Base-by-base conservation (phyloP, 2,888 invertebrate species). In the Stenichneumon culpator region DNA sequence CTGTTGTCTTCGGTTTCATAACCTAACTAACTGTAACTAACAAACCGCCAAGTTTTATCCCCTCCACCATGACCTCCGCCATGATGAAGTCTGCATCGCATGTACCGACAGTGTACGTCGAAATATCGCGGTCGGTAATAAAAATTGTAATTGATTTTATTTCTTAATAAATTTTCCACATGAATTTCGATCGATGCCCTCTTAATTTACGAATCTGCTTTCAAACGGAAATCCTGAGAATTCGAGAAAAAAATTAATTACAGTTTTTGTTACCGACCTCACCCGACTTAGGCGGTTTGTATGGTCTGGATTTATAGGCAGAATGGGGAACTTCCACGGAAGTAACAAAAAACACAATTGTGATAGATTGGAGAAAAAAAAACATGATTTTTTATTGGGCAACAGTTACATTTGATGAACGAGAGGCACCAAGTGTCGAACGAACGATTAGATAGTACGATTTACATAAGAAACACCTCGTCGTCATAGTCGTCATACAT, bases 331-430 rank as follows among this genome's bases (percentile, higher is more conserved):
- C 19, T 54, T 3, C 9, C 54, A 19, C 22, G 22, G 11, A 11
- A 54, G 11, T 2, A 54, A 54, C 54, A 57, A 19, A 52, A 52
- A 57, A 57, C 57, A 25, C 11, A 44, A 44, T 44, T 44, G 14
- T 57, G 63, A 65, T 63, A 50, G 19, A 39, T n/a, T 19, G 47
- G 47, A 25, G 63, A 14, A 19, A n/a, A 50, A 63, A 19, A 19
- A n/a, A 63, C 28, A 22, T 32, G n/a, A 50, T 44, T 19, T 32
- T 74, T 50, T 65, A 74, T 74, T 74, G 63, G 74, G 74, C 74
- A 74, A 74, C 63, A 32, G 74, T 74, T 65, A 74, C 74, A 74
- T 74, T 74, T 74, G 39, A 74, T 74, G 74, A 74, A 74, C 63
- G 57, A 57, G 57, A 57, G 74, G 63, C 25, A 50, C 63, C 63